Percentiles rank a stretch among this genome's conserved stretches.
phyloP scores from a whole-genome alignment of 2,888 invertebrate genomes.

The Embidobia sp. region DNA sequence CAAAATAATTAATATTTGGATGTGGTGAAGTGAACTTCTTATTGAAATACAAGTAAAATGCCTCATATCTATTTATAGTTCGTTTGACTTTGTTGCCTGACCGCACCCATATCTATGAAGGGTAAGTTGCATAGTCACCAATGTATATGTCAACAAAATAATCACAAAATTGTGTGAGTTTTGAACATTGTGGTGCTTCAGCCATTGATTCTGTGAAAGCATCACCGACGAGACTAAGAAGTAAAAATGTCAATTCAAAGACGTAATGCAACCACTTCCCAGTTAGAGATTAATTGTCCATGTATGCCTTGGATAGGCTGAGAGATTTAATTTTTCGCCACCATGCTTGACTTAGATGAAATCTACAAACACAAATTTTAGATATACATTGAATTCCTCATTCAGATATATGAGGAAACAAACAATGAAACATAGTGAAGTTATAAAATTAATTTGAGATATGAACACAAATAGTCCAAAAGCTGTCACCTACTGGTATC shows the following conservation, averaged over 20 bases:
- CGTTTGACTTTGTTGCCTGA: neutral
- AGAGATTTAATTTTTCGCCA: slow-evolving; percentile 20
- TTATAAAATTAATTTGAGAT: no score
- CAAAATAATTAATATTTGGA: neutral
- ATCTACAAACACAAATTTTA: neutral
- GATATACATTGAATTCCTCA: no score
- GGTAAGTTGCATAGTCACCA: slow-evolving; percentile 10
- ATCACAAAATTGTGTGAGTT: slow-evolving; percentile 2
- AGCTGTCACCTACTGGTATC: no score
- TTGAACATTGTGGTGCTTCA: neutral
- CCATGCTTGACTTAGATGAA: slow-evolving; percentile 12
- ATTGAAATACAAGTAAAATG: slow-evolving; percentile 2
- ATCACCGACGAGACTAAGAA: slow-evolving; percentile 1
- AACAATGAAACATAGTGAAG: no score
- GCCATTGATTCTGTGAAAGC: slow-evolving; percentile 7
- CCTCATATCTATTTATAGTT: slow-evolving; percentile 1
- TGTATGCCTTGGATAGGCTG: slow-evolving; percentile 2
- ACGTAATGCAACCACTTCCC: slow-evolving; percentile 5
- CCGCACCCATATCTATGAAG: slow-evolving; percentile 19
- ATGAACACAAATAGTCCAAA: no score
- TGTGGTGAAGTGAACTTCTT: neutral
- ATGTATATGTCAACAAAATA: slow-evolving; percentile 10
- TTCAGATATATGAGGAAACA: no score
- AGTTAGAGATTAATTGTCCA: neutral
- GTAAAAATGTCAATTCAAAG: slow-evolving; percentile 13